Evolutionary conservation across 2,797 vertebrate genomes (phyloP).

Genomic region (Ceryle rudis): DNA sequence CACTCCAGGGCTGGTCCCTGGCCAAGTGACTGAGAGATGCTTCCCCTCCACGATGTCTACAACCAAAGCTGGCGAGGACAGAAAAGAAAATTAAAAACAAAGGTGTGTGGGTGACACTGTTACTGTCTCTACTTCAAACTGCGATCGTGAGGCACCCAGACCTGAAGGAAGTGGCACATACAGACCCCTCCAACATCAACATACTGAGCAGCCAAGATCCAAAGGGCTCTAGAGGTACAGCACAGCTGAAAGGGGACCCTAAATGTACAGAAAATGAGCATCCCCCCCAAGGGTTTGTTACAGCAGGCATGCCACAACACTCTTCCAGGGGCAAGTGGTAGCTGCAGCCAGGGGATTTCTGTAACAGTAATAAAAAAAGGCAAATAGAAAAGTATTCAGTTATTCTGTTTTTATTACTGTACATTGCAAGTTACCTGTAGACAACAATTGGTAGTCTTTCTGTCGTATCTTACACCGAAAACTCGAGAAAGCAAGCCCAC

Average conservation of each 20-base stretch:
- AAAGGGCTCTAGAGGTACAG: not conserved
- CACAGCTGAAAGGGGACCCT: not conserved
- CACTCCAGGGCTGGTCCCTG: not conserved
- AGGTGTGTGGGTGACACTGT: no score
- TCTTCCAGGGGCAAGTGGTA: not conserved
- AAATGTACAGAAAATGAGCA: not conserved
- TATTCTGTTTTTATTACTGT: not conserved
- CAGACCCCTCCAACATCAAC: not conserved
- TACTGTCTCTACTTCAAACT: not conserved
- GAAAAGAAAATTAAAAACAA: not conserved
- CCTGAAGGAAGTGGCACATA: not conserved
- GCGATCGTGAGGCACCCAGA: not conserved
- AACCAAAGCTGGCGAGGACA: not conserved
- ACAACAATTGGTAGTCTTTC: not conserved
- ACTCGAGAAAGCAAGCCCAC: not conserved
- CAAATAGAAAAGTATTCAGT: not conserved
- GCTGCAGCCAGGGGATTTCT: not conserved
- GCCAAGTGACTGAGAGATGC: not conserved
- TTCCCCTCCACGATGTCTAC: not conserved
- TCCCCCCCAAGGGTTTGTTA: not conserved
- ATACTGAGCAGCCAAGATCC: not conserved
- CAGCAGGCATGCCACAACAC: not conserved
- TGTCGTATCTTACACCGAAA: slow-evolving; percentile 7
- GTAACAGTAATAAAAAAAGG: not conserved
- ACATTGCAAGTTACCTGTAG: not conserved